Conservation (phyloP, 2,797 vertebrate species). For the Cynopterus sphinx region DNA sequence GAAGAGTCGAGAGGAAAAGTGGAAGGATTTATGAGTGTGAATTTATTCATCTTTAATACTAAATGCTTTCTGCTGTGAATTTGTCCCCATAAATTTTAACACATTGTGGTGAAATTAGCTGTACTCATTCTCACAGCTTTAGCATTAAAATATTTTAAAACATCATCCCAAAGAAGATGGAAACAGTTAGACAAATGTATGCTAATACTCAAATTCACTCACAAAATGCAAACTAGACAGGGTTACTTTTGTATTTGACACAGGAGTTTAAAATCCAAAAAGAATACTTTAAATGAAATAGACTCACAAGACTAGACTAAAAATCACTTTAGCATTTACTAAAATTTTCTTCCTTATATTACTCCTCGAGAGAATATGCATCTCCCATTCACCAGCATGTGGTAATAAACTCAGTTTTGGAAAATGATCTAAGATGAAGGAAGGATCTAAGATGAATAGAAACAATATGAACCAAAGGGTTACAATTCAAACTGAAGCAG, state of each 20-base stretch:
- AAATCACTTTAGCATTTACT: not conserved
- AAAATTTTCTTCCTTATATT: not conserved
- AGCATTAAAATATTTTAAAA: constrained; percentile 18
- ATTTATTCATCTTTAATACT: not conserved
- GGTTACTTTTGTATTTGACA: not conserved
- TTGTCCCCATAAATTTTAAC: not conserved
- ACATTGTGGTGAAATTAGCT: not conserved
- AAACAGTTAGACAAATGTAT: not conserved
- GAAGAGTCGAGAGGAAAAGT: not conserved
- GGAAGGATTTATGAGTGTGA: not conserved
- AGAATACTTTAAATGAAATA: not conserved
- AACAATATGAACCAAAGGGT: not conserved
- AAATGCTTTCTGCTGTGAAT: not conserved
- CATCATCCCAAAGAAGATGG: not conserved
- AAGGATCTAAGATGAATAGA: not conserved
- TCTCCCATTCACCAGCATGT: not conserved
- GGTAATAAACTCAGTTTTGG: not conserved
- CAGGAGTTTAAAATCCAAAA: not conserved
- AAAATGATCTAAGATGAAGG: constrained; percentile 13
- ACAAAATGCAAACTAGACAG: not conserved
- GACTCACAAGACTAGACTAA: not conserved
- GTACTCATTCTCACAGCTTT: not conserved
- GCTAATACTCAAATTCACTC: not conserved
- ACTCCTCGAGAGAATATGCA: not conserved
- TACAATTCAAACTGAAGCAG: not conserved